Base-by-base conservation (phyloP, 2,113 vertebrate genomes). In the Arenaria interpres region DNA sequence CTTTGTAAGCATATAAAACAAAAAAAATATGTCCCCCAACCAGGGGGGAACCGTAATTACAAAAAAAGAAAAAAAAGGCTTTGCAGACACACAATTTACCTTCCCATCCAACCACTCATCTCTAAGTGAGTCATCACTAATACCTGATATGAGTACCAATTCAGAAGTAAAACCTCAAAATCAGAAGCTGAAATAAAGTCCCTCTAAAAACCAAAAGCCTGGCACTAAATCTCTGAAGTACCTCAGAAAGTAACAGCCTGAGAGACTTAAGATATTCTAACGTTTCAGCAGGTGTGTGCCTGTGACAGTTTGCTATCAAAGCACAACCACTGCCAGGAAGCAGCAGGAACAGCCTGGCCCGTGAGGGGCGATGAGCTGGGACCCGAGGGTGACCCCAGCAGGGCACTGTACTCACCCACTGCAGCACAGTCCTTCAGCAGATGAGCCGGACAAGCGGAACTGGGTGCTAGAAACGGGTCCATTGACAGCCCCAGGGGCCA, bases 381-480 rank as follows among this genome's bases (percentile, higher is more conserved):
- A 53, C 39, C 60, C 1, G 0, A 27, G 45, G 28, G 24, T 48
- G 46, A 48, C 41, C n/a, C 37, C n/a, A 10, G 53, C 39, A 41
- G 30, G 14, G 27, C 46, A n/a, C 25, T 6, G 35, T 43, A 33
- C 56, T 75, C 41, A 30, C 54, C 56, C 63, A 19, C 15, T 14
- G 9, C 2, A 18, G 45, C n/a, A 25, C 12, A 12, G 45, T 9
- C 45, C 53, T 28, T 25, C 28, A 30, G 48, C 14, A 22, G 54
- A 39, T 30, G 22, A 28, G 57, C 32, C 0, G 0, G 32, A 28
- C 0, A 1, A 80, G 25, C 1, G 1, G 78, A 72, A 33, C 27
- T 8, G 12, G 39, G n/a, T 33, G 13, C 60, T 73, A 32, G 30
- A 54, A 33, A 67, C 0, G 0, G 18, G 53, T 25, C 46, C 60